Evolutionary conservation across 2,113 vertebrate genomes (phyloP), one percentile per base, ranked within the genome.

Genomic region (Tonatia bakeri): DNA sequence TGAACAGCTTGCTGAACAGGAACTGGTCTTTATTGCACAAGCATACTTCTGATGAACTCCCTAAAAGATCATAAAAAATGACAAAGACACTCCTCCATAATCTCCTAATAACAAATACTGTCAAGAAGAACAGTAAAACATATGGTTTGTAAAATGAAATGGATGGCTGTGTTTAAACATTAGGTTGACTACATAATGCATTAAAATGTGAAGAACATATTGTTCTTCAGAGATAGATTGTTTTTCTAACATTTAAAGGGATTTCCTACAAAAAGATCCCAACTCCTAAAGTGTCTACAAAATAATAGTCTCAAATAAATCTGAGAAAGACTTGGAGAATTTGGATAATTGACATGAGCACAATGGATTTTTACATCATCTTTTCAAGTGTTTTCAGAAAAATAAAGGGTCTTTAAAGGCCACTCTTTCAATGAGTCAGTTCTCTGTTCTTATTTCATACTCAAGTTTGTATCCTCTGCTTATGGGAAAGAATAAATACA

Each of bases 21-120:
- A 47, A 72, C 50, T 77, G 38, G 8, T 80, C 28, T 75, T 94
- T 56, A 77, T 47, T 80, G 12, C 59, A 22, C 6, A 88, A 85
- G 5, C 31, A 43, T 76, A 84, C 0, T 4, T 64, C 3, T 81
- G 61, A 36, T 91, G 15, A 75, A 54, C 22, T 61, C 92, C 56
- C 80, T 59, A 54, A 15, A 87, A 96, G 83, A 5, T 73, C 87
- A 81, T 88, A 96, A 98, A 93, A 93, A 96, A 97, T 94, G 85
- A 97, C 54, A 95, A 97, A 87, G 45, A 2, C 0, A 56, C 12
- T 79, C 50, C 64, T 80, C 64, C 67, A n/a, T 81, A 72, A 97
- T 90, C 43, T 92, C 85, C 88, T 24, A 95, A 79, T 9, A 92
- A 95, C 13, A 80, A 91, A 96, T 96, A 96, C 94, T 96, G 7